Percentiles rank a stretch among this genome's conserved stretches.
Conservation (phyloP, 2,797 vertebrate species). For the Spheniscus humboldti region DNA sequence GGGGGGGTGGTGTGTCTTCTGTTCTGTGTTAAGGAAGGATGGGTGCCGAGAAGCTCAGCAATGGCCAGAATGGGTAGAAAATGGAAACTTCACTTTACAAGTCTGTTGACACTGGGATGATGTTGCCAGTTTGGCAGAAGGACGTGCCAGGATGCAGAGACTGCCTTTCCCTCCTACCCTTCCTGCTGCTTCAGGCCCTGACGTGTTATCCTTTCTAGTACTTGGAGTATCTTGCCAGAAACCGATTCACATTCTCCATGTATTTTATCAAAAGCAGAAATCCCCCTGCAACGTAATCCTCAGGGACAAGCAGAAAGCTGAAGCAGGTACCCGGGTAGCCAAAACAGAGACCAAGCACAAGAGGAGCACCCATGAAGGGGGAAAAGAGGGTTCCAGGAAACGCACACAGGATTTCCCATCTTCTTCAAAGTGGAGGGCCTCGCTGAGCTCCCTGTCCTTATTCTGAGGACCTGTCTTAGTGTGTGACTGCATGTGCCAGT, state of each 20-base stretch:
- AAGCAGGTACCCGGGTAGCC: not conserved
- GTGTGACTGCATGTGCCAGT: not conserved
- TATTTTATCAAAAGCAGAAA: not conserved
- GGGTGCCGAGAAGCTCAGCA: not conserved
- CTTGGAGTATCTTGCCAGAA: not conserved
- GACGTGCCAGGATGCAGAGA: not conserved
- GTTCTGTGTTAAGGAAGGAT: not conserved
- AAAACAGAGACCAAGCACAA: not conserved
- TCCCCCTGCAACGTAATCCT: not conserved
- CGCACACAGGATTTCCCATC: not conserved
- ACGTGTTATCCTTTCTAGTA: fast-evolving
- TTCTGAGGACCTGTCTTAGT: too few species aligned
- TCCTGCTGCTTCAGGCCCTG: not conserved
- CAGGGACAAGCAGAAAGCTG: not conserved
- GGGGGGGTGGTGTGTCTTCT: not conserved
- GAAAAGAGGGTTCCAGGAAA: not conserved
- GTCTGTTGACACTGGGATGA: not conserved
- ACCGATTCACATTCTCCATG: not conserved
- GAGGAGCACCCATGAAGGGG: fast-evolving
- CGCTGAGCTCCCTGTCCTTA: not conserved
- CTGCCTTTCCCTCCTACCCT: not conserved
- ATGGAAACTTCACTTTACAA: not conserved
- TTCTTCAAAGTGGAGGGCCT: not conserved
- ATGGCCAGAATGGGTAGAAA: not conserved
- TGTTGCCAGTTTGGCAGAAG: not conserved